Evolutionary conservation across 1,140 invertebrate genomes (phyloP), one percentile per base, ranked within the genome.

Genomic region (Neoseiulus cucumeris): DNA sequence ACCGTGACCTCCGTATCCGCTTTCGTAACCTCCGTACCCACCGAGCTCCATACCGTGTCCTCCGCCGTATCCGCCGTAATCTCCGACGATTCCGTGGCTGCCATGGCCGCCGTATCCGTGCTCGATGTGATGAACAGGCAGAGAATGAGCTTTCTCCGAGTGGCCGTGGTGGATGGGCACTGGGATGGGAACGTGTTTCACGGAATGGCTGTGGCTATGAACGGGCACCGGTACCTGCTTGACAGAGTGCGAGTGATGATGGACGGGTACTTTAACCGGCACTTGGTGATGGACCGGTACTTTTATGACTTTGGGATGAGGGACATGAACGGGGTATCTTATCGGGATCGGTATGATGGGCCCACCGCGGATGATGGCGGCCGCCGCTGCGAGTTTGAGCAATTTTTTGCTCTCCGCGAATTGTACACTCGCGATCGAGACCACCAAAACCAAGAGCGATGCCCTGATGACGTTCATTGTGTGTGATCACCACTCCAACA

Each of bases 341-440:
- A 59, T 59, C 22, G 51, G 51, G 5, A 59, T 59, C 1, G 51
- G 51, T 29, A 59, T 59, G 14, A 59, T 59, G 25, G 51, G 51
- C 9, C 51, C 51, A 9, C 51, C 51, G 14, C 51, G 51, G 14
- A 59, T 59, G 51, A 59, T 59, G 25, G 51, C 51, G 33, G 51
- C 51, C 12, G 51, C 51, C 1, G 51, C 51, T 20, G 51, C 51
- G 25, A 59, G 33, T 33, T 59, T 59, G 25, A 59, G 22, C 22
- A 59, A 33, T 33, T 59, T 59, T 20, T 25, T 59, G 51, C 51
- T 59, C 22, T 59, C 51, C 2, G 51, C 51, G 22, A 20, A 59
- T 9, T 59, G 51, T 12, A 59, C 51, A 2, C 14, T 33, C 14
- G 25, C 51, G 51, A 59, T n/a, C 25, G 51, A 25, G 25, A 59